phyloP scores from a whole-genome alignment of 2,113 vertebrate genomes.

The Vulpes lagopus region DNA sequence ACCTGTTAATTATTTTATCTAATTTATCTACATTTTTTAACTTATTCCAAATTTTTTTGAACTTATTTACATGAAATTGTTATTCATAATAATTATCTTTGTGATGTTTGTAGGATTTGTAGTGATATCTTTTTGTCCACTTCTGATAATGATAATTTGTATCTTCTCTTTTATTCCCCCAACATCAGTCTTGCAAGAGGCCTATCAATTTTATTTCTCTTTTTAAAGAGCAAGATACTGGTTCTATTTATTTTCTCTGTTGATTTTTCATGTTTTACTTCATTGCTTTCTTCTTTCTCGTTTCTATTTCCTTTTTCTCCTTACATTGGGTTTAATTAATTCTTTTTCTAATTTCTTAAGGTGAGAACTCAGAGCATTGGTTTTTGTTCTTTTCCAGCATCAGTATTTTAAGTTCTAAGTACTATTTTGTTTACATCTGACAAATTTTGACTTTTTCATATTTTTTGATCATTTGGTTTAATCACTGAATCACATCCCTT shows the following conservation, averaged over 20 bases:
- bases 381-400: neutral
- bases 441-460: neutral
- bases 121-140: neutral
- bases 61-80: neutral
- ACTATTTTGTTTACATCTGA: neutral
- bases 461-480: neutral
- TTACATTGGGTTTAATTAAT: neutral
- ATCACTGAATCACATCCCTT: neutral
- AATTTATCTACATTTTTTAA: neutral
- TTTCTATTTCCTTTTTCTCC: neutral
- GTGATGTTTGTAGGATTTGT: neutral
- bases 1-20: neutral
- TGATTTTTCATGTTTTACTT: neutral
- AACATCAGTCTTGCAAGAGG: neutral
- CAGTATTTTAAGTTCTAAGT: neutral
- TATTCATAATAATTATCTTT: neutral
- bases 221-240: neutral
- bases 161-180: neutral
- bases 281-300: neutral
- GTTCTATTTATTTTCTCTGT: neutral
- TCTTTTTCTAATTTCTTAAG: neutral
- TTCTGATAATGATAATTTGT: neutral
- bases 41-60: neutral
- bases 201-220: neutral
- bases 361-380: neutral